Conservation (phyloP, 2,797 vertebrate species). For the Ptychadena robeensis region DNA sequence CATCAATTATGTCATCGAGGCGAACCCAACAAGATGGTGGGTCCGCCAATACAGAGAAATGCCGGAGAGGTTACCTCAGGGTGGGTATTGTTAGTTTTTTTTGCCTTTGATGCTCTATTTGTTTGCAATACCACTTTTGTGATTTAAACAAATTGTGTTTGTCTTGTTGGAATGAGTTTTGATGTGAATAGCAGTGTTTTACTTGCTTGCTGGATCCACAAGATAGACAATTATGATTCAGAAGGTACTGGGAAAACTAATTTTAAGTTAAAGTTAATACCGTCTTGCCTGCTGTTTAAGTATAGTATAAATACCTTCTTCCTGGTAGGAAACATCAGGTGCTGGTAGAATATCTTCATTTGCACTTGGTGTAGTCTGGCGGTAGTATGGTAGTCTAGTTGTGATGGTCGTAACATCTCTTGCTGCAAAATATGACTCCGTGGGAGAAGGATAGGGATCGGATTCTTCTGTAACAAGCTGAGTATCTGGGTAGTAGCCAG, state of each 20-base stretch:
- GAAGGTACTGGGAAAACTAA: neutral
- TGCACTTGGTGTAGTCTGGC: conserved; percentile 57
- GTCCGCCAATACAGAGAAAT: no score
- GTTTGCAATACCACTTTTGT: no score
- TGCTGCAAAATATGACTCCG: conserved; percentile 75
- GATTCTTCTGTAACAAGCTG: conserved; percentile 77
- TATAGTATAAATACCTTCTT: conserved; percentile 21
- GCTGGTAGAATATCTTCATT: conserved; percentile 65
- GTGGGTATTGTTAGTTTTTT: no score
- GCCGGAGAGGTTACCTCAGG: no score
- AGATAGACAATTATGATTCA: no score
- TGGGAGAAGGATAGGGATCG: conserved; percentile 70
- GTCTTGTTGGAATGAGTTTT: no score
- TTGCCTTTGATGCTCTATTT: no score
- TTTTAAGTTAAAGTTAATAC: neutral
- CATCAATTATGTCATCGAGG: no score
- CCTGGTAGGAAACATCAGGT: conserved; percentile 62
- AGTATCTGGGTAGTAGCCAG: conserved; percentile 70
- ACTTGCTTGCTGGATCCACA: no score
- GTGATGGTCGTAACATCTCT: conserved; percentile 74
- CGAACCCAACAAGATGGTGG: no score
- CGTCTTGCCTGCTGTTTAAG: neutral
- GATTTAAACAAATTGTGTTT: no score
- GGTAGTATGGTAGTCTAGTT: conserved; percentile 68
- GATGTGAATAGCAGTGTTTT: no score